Conservation (phyloP, 1,140 invertebrate species). For the Microplitis demolitor region DNA sequence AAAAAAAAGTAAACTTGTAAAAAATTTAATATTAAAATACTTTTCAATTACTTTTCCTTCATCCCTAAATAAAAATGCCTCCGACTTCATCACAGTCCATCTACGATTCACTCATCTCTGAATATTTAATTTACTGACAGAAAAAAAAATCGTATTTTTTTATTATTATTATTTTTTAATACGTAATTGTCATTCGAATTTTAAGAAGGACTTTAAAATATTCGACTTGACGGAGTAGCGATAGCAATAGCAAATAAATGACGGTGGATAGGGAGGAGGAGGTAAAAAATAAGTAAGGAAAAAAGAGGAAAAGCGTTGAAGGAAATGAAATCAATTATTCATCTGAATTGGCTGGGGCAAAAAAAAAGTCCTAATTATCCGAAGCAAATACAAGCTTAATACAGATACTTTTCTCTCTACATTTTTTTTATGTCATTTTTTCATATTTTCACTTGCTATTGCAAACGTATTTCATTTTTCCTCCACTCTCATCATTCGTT, state of each 20-base stretch:
- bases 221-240: background rate
- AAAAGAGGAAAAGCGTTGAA: conserved; percentile 15
- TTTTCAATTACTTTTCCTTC: too few species aligned
- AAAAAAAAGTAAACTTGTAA: too few species aligned
- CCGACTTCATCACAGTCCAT: too few species aligned
- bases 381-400: conserved; percentile 61
- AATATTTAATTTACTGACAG: conserved; percentile 46
- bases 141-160: conserved; percentile 43
- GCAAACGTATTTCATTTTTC: too few species aligned
- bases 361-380: conserved; percentile 63
- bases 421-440: too few species aligned
- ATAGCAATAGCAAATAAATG: background rate
- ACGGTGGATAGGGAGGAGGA: conserved; percentile 10
- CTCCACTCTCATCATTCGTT: too few species aligned
- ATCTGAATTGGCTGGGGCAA: conserved; percentile 59
- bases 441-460: too few species aligned
- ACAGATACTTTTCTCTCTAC: conserved; percentile 49
- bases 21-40: too few species aligned
- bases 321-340: conserved; percentile 61
- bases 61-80: too few species aligned
- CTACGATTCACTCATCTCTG: conserved; percentile 29
- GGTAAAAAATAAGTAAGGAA: background rate
- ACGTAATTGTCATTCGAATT: conserved; percentile 49
- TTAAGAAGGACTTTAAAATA: conserved; percentile 25
- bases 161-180: background rate